A percentile compares a stretch with the other conserved stretches of the same genome.
phyloP scores from a whole-genome alignment of 2,888 invertebrate genomes.

The Sisyra nigra region DNA sequence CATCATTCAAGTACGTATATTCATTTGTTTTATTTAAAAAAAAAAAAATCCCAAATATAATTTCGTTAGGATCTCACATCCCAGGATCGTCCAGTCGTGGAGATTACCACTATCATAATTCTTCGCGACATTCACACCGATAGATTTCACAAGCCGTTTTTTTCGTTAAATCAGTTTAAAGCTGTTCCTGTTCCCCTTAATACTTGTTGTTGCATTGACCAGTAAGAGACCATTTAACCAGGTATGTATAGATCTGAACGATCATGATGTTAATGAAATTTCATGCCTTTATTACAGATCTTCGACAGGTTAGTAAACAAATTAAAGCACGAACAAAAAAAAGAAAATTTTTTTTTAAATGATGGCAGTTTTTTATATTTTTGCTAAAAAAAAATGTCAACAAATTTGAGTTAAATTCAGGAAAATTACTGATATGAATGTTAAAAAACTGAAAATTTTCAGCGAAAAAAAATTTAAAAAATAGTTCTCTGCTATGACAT shows the following conservation, averaged over 20 bases:
- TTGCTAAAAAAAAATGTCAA: too few species aligned
- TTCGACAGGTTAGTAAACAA: constrained; percentile 8
- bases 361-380: too few species aligned
- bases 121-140: constrained; percentile 7
- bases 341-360: too few species aligned
- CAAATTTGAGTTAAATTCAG: too few species aligned
- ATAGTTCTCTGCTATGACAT: neutral
- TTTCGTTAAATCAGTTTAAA: neutral
- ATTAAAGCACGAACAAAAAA: neutral
- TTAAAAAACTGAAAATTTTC: too few species aligned
- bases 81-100: neutral
- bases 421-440: too few species aligned
- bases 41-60: neutral
- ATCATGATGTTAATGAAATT: neutral
- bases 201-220: constrained; percentile 18
- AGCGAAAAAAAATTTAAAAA: too few species aligned
- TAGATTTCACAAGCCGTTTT: neutral
- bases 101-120: constrained; percentile 4
- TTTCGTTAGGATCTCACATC: too few species aligned
- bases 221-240: constrained; percentile 24
- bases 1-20: constrained; percentile 11
- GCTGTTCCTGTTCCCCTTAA: too few species aligned
- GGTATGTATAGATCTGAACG: constrained; percentile 23
- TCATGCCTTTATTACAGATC: constrained; percentile 7
- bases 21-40: neutral